These are phyloP conservation scores for Doris montereyensis DNA, from an alignment of 2,888 invertebrate species.

Conservation along the genomic window DNA sequence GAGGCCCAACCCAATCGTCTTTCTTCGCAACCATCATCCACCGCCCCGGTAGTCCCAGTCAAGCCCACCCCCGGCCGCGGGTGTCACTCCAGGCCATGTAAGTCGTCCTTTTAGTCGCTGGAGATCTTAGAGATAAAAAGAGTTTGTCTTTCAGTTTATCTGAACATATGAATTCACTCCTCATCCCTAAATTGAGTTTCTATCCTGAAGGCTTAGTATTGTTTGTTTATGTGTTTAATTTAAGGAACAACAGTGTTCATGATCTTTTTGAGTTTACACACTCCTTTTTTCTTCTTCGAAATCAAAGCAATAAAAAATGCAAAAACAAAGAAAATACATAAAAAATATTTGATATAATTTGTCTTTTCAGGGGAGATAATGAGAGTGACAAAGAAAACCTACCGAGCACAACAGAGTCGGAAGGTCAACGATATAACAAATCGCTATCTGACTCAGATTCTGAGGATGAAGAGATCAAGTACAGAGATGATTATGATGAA, in stretches of 20 bases:
- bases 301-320: too few relatives aligned
- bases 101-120: too few relatives aligned
- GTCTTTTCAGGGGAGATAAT: constrained; percentile 38
- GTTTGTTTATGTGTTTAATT: too few relatives aligned
- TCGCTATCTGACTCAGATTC: constrained; percentile 54
- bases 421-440: constrained; percentile 47
- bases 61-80: constrained; percentile 55
- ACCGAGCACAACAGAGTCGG: constrained; percentile 39
- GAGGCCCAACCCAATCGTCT: constrained; percentile 38
- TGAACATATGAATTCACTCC: too few relatives aligned
- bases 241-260: too few relatives aligned
- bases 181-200: too few relatives aligned
- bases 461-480: constrained; percentile 65
- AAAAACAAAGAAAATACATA: too few relatives aligned
- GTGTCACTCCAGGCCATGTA: constrained; percentile 46
- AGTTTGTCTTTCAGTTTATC: too few relatives aligned
- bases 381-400: constrained; percentile 56
- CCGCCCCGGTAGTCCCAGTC: constrained; percentile 52
- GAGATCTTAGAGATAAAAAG: too few relatives aligned
- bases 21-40: constrained; percentile 35
- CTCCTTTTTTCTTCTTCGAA: not conserved
- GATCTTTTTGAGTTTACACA: not conserved
- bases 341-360: too few relatives aligned
- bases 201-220: too few relatives aligned
- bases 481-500: constrained; percentile 61